These are phyloP conservation scores for Arothron firmamentum DNA, from an alignment of 2,113 vertebrate species.

Conservation along the genomic window DNA sequence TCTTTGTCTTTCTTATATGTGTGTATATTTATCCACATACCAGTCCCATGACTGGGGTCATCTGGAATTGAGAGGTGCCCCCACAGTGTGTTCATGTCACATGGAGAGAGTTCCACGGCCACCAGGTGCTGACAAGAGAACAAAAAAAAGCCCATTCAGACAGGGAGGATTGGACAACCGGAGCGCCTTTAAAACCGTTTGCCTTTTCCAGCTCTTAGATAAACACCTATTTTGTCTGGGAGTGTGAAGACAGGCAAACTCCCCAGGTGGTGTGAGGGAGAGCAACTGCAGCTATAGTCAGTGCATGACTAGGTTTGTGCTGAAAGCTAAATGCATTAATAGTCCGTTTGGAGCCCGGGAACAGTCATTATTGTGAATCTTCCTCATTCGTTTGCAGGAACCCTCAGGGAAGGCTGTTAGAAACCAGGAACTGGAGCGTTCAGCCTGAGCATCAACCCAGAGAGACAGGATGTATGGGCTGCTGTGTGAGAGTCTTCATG, in stretches of 20 bases:
- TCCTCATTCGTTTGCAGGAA: slow-evolving; percentile 45
- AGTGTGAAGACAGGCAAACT: slow-evolving; percentile 6
- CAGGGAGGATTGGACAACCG: slow-evolving; percentile 38
- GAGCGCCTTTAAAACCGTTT: slow-evolving; percentile 56
- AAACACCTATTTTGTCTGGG: slow-evolving; percentile 29
- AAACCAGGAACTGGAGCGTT: slow-evolving; percentile 46
- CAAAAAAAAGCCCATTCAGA: slow-evolving; percentile 49
- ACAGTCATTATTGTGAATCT: slow-evolving; percentile 39
- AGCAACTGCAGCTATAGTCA: slow-evolving; percentile 16
- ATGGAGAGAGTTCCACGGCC: slow-evolving; percentile 35
- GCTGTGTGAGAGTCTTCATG: slow-evolving; percentile 77
- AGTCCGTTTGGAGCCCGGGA: slow-evolving; percentile 39
- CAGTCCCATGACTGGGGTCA: slow-evolving; percentile 35
- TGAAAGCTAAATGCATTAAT: slow-evolving; percentile 50
- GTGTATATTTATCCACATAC: no score
- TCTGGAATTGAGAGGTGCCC: slow-evolving; percentile 61
- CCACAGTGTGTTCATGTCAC: slow-evolving; percentile 61
- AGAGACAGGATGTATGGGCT: slow-evolving; percentile 70
- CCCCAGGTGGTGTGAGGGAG: slow-evolving; percentile 27
- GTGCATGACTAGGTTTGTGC: slow-evolving; percentile 18
- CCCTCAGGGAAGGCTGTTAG: slow-evolving; percentile 52
- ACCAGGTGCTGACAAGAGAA: slow-evolving; percentile 64
- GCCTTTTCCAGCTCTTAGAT: slow-evolving; percentile 41
- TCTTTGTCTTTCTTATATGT: no score
- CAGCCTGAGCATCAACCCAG: slow-evolving; percentile 33